Conservation (phyloP, 2,797 vertebrate species). For the Danionella dracula region DNA sequence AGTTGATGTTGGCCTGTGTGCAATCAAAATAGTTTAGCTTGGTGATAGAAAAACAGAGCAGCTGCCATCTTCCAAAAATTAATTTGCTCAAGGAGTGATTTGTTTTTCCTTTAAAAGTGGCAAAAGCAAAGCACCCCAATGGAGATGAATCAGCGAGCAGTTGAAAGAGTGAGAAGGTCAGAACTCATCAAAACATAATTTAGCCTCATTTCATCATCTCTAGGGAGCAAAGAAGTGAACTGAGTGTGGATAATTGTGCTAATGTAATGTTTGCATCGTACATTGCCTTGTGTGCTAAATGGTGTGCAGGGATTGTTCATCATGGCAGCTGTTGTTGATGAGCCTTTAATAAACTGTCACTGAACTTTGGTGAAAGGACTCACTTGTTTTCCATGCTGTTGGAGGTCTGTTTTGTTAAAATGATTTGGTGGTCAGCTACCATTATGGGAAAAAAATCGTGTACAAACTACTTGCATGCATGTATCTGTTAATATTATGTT, state of each 20-base stretch:
- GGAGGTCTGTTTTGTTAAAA: not conserved
- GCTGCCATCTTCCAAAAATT: slow-evolving; percentile 23
- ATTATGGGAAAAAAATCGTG: too few relatives aligned
- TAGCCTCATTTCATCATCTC: slow-evolving; percentile 24
- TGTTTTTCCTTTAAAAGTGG: slow-evolving; percentile 36
- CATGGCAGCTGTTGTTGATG: not conserved
- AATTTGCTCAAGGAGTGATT: slow-evolving; percentile 11
- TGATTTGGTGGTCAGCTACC: not conserved
- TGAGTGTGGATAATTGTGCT: slow-evolving; percentile 10
- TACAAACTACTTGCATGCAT: too few relatives aligned
- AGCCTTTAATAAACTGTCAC: not conserved
- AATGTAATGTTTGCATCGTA: slow-evolving; percentile 9
- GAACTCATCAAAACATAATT: slow-evolving; percentile 30
- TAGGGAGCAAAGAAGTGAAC: slow-evolving; percentile 5
- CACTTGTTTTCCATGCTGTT: not conserved
- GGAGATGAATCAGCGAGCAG: slow-evolving; percentile 13
- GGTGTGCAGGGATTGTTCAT: not conserved
- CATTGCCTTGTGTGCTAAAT: slow-evolving; percentile 4
- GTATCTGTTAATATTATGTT: too few relatives aligned
- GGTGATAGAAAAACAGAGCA: not conserved
- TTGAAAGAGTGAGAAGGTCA: slow-evolving; percentile 14
- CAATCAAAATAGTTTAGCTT: slow-evolving; percentile 1
- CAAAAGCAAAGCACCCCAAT: slow-evolving; percentile 20
- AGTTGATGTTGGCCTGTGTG: slow-evolving; percentile 17
- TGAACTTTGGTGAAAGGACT: not conserved